Base-by-base conservation (phyloP, 2,888 invertebrate genomes). In the Ichneumoninae sp. region DNA sequence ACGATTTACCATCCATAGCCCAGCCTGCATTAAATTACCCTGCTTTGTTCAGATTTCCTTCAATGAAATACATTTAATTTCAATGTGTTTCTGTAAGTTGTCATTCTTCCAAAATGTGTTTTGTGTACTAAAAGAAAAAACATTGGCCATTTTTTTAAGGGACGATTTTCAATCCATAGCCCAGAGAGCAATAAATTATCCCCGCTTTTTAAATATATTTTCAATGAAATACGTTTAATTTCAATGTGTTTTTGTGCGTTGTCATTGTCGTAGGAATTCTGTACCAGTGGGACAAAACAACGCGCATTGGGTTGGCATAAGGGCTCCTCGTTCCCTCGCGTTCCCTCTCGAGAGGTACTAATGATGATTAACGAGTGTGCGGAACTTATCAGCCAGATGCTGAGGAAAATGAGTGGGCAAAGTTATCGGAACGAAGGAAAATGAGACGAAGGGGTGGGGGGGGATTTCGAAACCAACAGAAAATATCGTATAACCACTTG, bases 291-390 rank as follows among this genome's bases (percentile, higher is more conserved):
- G 75, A 62, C 19, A 30, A n/a, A 69, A 57, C 10, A 44, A 62
- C 62, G 57, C 54, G 30, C 62, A 44, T 19, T 52, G 30, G 70
- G 47, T 47, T 22, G 52, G 54, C 71, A 1, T 26, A 19, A 36
- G 13, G 54, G 50, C 22, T 30, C 62, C 36, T 50, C 5, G 16
- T 13, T 50, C 69, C 40, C 57, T 50, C 33, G 60, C 57, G n/a
- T 70, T 36, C 57, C 36, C 52, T 47, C 19, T 47, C 47, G 69
- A 66, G 36, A 44, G 50, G 47, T 69, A 22, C 76, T 85, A 85
- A 85, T 85, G 82, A 85, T 82, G 77, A 82, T 85, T 80, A 85
- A 85, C 82, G 85, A 80, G 80, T 68, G 40, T 52, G 62, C 70
- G 19, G 57, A 70, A 60, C 47, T 65, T 50, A 54, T 68, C 44